These are phyloP conservation scores for Trilocha varians DNA, from an alignment of 2,888 invertebrate genomes.

Conservation along the genomic window DNA sequence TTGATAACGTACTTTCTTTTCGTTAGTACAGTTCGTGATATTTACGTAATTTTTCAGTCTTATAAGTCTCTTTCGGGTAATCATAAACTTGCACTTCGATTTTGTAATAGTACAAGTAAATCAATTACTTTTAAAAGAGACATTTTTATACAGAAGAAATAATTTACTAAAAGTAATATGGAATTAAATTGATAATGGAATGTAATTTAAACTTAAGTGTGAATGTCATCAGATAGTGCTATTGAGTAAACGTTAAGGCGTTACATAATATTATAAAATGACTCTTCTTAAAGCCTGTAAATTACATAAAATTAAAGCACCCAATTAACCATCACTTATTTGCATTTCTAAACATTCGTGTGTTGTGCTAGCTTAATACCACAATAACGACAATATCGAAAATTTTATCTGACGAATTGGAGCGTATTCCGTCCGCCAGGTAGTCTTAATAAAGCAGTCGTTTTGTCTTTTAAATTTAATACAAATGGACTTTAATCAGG, in stretches of 20 bases:
- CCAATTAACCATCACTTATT: conserved; percentile 48
- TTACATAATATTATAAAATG: conserved; percentile 37
- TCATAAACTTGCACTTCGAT: conserved; percentile 20
- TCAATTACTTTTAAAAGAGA: not conserved
- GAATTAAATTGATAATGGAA: no score
- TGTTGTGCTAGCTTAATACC: conserved; percentile 21
- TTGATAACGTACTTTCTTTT: conserved; percentile 52
- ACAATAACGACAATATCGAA: conserved; percentile 21
- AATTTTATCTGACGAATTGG: conserved; percentile 26
- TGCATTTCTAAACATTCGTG: conserved; percentile 40
- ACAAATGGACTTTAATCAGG: conserved; percentile 53
- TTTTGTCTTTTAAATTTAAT: conserved; percentile 38
- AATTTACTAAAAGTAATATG: no score
- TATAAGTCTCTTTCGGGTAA: conserved; percentile 56
- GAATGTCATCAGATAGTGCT: conserved; percentile 43
- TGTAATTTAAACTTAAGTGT: conserved; percentile 8
- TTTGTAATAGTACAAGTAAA: not conserved
- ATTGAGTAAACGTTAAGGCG: conserved; percentile 34
- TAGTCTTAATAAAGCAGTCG: conserved; percentile 37
- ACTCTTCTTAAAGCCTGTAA: conserved; percentile 42
- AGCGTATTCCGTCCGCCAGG: conserved; percentile 32
- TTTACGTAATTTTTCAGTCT: conserved; percentile 69
- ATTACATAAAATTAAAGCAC: conserved; percentile 63
- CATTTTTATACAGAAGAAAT: no score
- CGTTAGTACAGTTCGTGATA: conserved; percentile 62